These are phyloP conservation scores for Triops cancriformis DNA, from an alignment of 1,140 invertebrate species.

Conservation along the genomic window DNA sequence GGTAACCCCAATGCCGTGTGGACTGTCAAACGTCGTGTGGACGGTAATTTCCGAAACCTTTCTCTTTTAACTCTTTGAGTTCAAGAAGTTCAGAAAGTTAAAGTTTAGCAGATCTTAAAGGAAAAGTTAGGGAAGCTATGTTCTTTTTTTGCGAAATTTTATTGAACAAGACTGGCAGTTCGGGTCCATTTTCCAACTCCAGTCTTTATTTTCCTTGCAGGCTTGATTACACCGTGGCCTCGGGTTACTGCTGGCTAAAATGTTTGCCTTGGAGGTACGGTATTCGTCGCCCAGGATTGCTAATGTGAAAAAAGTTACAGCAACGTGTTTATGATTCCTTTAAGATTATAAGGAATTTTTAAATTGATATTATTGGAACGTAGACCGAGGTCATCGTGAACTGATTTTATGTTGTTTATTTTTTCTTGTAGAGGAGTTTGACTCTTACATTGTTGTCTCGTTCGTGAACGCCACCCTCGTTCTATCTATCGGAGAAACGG, in stretches of 20 bases:
- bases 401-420: conserved; percentile 24
- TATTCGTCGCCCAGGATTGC: neutral
- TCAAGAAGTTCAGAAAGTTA: neutral
- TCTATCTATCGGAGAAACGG: conserved; percentile 97
- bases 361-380: neutral
- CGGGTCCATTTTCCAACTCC: conserved; percentile 53
- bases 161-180: conserved; percentile 39
- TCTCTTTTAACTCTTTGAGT: neutral
- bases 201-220: conserved; percentile 55
- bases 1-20: conserved; percentile 99
- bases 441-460: conserved; percentile 99
- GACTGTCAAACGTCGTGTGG: conserved; percentile 93
- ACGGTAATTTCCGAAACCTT: conserved; percentile 58
- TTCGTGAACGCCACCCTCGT: conserved; percentile 99
- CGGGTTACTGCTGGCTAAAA: conserved; percentile 1
- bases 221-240: conserved; percentile 22
- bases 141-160: conserved; percentile 30
- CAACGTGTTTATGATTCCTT: neutral
- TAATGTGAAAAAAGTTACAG: neutral
- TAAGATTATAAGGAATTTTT: neutral
- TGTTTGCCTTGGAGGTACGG: neutral
- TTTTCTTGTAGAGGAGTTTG: conserved; percentile 81
- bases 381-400: conserved; percentile 3
- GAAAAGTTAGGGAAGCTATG: conserved; percentile 18
- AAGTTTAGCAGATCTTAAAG: conserved; percentile 25